Evolutionary conservation across 2,888 invertebrate genomes (phyloP), one percentile per base, ranked within the genome.

Genomic region (Altica lythri): DNA sequence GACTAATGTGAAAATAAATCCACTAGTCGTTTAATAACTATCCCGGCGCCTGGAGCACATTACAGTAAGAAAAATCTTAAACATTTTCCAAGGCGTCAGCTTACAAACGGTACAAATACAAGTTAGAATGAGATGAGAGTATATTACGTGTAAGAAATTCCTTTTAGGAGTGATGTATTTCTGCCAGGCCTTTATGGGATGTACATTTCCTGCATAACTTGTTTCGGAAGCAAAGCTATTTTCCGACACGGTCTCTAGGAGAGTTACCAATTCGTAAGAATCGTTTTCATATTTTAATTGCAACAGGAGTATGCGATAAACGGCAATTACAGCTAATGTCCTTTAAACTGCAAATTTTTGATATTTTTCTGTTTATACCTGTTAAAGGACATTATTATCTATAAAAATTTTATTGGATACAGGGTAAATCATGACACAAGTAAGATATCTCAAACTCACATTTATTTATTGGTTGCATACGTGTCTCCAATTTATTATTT

Each of bases 1-100:
- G 62, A 57, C 60, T 59, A 63, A 61, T 61, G 61, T 60, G 55
- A 50, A 62, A 57, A 64, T 64, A 63, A 64, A 64, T 64, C 64
- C 58, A 56, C 59, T 14, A n/a, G 14, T 25, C 12, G 16, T 47
- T 25, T 37, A 27, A 37, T 62, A 63, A 63, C 62, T 62, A 63
- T 58, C 58, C 29, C 30, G 55, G 56, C 58, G 47, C 54, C 49
- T 49, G 44, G 49, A 55, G 52, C 53, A 57, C 57, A 53, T 57
- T 51, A 43, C 46, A 58, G 48, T 40, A 35, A n/a, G 2, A n/a
- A 2, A 27, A 27, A 9, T 27, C 3, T n/a, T n/a, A 9, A 3
- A 9, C n/a, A 9, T 27, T 27, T 27, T 27, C 9, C 8, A n/a
- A n/a, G 2, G 27, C 27, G 8, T 4, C n/a, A 27, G n/a, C n/a